Conservation (phyloP, 2,888 invertebrate species). For the Meiosimyza decipiens region DNA sequence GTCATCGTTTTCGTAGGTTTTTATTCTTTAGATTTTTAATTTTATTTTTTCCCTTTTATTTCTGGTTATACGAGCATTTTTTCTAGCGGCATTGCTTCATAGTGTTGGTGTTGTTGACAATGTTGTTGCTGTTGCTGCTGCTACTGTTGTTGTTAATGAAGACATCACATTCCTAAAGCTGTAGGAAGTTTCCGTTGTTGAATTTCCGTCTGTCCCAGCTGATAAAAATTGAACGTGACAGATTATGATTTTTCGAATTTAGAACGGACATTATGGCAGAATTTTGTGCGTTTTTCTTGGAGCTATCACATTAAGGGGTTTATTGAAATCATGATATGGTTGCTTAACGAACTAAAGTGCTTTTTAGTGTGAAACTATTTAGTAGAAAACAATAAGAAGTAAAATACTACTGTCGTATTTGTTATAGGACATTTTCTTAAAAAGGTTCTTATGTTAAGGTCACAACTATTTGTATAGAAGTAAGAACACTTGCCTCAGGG, state of each 20-base stretch:
- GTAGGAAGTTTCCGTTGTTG: constrained; percentile 20
- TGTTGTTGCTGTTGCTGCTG: constrained; percentile 15
- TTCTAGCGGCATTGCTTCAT: background rate
- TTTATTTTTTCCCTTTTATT: background rate
- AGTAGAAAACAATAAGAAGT: too few species aligned
- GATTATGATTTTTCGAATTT: constrained; percentile 28
- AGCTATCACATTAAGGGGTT: background rate
- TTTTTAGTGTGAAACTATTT: too few species aligned
- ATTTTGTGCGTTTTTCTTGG: background rate
- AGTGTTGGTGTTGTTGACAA: constrained; percentile 26
- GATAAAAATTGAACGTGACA: constrained; percentile 39
- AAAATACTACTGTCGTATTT: too few species aligned
- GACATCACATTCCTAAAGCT: background rate
- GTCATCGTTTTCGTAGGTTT: constrained; percentile 24
- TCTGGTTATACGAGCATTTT: background rate
- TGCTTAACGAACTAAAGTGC: too few species aligned
- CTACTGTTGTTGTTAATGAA: constrained; percentile 6
- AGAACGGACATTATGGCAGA: constrained; percentile 19
- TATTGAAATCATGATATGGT: too few species aligned
- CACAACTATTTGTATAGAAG: too few species aligned
- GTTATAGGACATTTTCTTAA: too few species aligned
- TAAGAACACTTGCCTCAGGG: too few species aligned
- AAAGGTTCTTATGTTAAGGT: too few species aligned
- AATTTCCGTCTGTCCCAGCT: constrained; percentile 19
- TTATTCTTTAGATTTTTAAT: constrained; percentile 7